A percentile compares a stretch with the other conserved stretches of the same genome.
These are phyloP conservation scores for Erpobdella octoculata DNA, from an alignment of 2,888 invertebrate species.

Conservation along the genomic window DNA sequence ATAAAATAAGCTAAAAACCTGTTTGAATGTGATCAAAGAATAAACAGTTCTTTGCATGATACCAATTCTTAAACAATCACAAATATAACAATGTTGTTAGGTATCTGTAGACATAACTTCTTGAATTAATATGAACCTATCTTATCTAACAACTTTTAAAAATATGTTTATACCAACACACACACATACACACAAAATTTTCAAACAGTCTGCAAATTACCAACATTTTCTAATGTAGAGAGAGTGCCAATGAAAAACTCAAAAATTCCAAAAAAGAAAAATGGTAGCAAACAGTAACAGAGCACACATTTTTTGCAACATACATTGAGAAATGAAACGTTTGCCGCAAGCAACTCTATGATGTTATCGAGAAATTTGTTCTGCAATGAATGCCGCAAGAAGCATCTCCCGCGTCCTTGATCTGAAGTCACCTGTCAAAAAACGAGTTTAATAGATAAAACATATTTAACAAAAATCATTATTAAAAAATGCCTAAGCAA, in stretches of 20 bases:
- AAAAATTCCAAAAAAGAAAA: no score
- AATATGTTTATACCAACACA: no score
- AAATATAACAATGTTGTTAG: not conserved
- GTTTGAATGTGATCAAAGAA: conserved; percentile 13
- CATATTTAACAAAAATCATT: no score
- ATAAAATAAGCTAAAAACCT: not conserved
- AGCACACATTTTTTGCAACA: not conserved
- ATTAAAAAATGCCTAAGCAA: no score
- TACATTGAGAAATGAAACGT: not conserved
- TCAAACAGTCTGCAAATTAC: no score
- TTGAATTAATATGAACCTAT: no score
- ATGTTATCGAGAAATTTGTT: conserved; percentile 8
- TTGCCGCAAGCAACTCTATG: not conserved
- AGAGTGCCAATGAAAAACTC: no score
- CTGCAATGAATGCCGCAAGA: conserved; percentile 10
- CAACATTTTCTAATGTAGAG: no score
- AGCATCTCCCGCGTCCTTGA: conserved; percentile 26
- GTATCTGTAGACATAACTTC: no score
- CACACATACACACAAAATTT: no score
- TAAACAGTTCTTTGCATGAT: not conserved
- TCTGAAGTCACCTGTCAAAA: not conserved
- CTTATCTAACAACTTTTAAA: no score
- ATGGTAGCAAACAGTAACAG: not conserved
- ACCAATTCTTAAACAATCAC: not conserved
- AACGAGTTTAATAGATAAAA: no score